A percentile compares a stretch with the other conserved stretches of the same genome.
phyloP scores from a whole-genome alignment of 1,140 invertebrate genomes.

The Temnothorax nylanderi region DNA sequence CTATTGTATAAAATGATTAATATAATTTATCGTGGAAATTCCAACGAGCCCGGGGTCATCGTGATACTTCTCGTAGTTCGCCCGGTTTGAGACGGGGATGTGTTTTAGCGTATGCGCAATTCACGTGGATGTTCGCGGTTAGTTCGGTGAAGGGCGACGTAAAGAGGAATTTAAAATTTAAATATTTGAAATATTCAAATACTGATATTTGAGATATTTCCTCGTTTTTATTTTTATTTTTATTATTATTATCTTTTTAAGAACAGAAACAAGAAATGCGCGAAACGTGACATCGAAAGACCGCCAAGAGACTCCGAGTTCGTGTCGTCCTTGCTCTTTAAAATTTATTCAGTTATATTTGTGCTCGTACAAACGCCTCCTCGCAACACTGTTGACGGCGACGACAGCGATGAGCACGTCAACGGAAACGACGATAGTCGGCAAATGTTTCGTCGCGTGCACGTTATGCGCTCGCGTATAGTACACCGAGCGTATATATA shows the following conservation, averaged over 20 bases:
- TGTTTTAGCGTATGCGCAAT: neutral
- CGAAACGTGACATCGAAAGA: neutral
- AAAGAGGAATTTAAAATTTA: neutral
- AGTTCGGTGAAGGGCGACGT: neutral
- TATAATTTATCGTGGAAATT: conserved; percentile 51
- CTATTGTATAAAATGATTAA: conserved; percentile 54
- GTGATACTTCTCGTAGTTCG: neutral
- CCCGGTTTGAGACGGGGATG: neutral
- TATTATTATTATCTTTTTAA: too few species aligned
- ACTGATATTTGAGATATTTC: neutral
- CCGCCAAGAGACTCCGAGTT: neutral
- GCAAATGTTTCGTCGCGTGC: conserved; percentile 9
- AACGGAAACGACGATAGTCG: conserved; percentile 31
- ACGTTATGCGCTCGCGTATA: neutral
- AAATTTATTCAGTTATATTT: conserved; percentile 42
- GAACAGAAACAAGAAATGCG: neutral
- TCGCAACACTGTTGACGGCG: neutral
- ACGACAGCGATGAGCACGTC: conserved; percentile 25
- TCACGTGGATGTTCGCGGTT: neutral
- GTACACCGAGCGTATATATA: neutral
- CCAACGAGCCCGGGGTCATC: neutral
- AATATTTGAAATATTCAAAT: neutral
- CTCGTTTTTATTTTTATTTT: neutral
- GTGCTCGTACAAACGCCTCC: neutral
- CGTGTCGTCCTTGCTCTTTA: neutral